phyloP scores from a whole-genome alignment of 1,140 invertebrate genomes.

The Sinella curviseta region DNA sequence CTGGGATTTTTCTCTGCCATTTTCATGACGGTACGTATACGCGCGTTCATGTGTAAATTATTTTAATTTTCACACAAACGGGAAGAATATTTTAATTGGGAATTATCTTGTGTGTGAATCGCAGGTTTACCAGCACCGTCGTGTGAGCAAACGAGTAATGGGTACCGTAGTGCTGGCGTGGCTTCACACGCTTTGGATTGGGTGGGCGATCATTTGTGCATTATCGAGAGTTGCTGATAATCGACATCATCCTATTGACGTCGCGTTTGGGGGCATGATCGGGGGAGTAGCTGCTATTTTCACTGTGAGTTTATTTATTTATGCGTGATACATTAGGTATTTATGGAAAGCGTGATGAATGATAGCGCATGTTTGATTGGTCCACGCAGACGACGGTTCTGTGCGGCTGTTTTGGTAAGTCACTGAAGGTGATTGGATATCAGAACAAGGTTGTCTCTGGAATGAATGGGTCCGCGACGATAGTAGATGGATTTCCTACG shows the following conservation, averaged over 20 bases:
- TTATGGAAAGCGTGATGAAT: neutral
- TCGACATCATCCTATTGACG: constrained; percentile 43
- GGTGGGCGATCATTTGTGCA: constrained; percentile 42
- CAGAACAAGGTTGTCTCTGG: constrained; percentile 38
- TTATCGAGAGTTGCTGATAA: constrained; percentile 41
- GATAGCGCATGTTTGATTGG: neutral
- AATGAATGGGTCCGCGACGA: constrained; percentile 39
- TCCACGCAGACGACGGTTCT: constrained; percentile 26
- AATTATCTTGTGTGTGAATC: no score
- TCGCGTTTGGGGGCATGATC: constrained; percentile 34
- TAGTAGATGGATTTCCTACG: constrained; percentile 38
- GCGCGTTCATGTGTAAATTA: neutral
- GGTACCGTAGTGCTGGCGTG: constrained; percentile 35
- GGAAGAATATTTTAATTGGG: no score
- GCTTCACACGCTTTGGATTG: constrained; percentile 40
- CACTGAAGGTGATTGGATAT: constrained; percentile 25
- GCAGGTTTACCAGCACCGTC: constrained; percentile 44
- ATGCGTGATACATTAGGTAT: no score
- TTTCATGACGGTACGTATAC: constrained; percentile 44
- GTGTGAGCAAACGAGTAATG: constrained; percentile 33
- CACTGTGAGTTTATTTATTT: constrained; percentile 18
- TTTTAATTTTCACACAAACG: no score
- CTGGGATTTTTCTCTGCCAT: constrained; percentile 41
- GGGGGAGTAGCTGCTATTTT: constrained; percentile 32
- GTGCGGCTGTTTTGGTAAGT: constrained; percentile 34